Evolutionary conservation across 2,888 invertebrate species (phyloP), one percentile per base, ranked within the genome.

Genomic region (Trachelus stipa): DNA sequence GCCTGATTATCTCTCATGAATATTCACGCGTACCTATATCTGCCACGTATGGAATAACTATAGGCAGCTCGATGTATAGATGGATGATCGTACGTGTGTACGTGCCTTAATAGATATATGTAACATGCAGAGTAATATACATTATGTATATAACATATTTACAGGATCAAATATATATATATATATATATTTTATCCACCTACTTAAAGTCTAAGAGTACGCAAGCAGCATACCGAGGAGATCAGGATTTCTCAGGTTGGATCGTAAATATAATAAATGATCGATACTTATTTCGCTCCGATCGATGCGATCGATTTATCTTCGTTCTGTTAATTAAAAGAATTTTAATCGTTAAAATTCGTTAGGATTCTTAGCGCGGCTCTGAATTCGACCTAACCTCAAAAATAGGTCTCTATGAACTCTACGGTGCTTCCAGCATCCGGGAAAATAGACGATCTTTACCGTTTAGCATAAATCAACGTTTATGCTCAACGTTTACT

Each of bases 1-100:
- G 76, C 76, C 76, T 69, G 76, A 76, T 76, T 76, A 76, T 15
- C 37, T n/a, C 31, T 73, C 34, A 76, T 76, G 76, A 76, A 76
- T 76, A 76, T 76, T 76, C 73, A 76, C 40, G 71, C 71, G 11
- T 34, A 71, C 12, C 12, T 71, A 34, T 31, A 71, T 71, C 71
- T 71, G 71, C 56, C 56, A 2, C 71, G 31, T 34, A 34, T 30
- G 12, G 71, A 71, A 71, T 56, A 34, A 71, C 71, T 31, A 71
- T 34, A 31, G 71, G 31, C 71, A 23, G 71, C 12, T 15, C 31
- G 34, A 71, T 11, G 9, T 71, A 34, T 71, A 71, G 71, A 71
- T 1, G 33, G 33, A 31, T 71, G 9, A 23, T 9, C 56, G 56
- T 56, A 56, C 9, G 23, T 9, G 9, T 56, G 9, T 23, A 56